Base-by-base conservation (phyloP, 92 coral and sea anemone species). In the Paramuricea clavata region DNA sequence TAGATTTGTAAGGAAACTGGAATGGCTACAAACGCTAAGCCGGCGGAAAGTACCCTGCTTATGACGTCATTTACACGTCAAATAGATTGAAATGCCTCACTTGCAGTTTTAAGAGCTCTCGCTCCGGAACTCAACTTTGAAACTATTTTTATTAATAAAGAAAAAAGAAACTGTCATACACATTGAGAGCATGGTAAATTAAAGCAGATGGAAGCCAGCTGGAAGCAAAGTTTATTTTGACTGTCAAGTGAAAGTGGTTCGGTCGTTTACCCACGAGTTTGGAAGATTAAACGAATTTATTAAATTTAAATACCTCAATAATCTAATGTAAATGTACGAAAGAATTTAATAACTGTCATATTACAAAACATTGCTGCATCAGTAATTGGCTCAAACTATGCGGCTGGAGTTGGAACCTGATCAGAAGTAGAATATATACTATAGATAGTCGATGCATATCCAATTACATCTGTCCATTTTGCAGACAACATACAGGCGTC, bases 381-480 rank as follows among this genome's bases (percentile, higher is more conserved):
- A 65, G 12, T 65, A 65, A 65, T 65, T 65, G 72, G 34, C 23
- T 25, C 2, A 19, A 16, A 28, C 41, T 4, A 31, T 31, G 21
- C 19, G 39, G 1, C 72, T 31, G 39, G 44, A 10, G 21, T 65
- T 28, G 39, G 39, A 31, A 28, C n/a, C 19, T 13, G 39, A 16
- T 31, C 39, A 65, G 23, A 28, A 28, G 1, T 28, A 65, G 39
- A 28, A 13, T 1, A 65, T 26, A 60, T 7, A 16, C 68, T 21
- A n/a, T n/a, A n/a, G n/a, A n/a, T n/a, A n/a, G n/a, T n/a, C n/a
- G n/a, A n/a, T n/a, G 32, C 72, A 31, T 65, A 65, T 65, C 72
- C 72, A 26, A 65, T 65, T 65, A 65, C 72, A 65, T 65, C 39
- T 33, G 72, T 65, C 72, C 27, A 33, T 31, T 60, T 65, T 28